A percentile compares a stretch with the other conserved stretches of the same genome.
These are phyloP conservation scores for Melikaiella ostensackeni DNA, from an alignment of 2,888 invertebrate species.

Conservation along the genomic window DNA sequence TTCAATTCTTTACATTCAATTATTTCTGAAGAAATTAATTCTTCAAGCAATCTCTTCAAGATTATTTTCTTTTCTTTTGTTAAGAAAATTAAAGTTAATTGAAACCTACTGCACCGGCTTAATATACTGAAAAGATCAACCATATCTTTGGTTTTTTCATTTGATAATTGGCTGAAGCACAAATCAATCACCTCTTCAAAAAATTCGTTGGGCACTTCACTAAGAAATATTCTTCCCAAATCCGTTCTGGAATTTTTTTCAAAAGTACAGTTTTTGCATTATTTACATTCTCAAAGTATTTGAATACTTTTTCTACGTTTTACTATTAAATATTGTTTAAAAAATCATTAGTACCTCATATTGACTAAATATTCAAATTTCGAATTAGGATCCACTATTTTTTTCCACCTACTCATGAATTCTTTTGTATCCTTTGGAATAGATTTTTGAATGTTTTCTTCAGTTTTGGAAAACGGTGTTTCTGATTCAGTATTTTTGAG, in stretches of 20 bases:
- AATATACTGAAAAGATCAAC: constrained; percentile 63
- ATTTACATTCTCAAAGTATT: neutral
- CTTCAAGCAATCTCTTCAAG: constrained; percentile 8
- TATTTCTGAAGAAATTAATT: constrained; percentile 7
- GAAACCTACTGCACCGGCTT: constrained; percentile 66
- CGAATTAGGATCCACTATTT: constrained; percentile 42
- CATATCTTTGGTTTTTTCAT: constrained; percentile 51
- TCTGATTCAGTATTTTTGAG: neutral
- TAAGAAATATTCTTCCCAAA: constrained; percentile 61
- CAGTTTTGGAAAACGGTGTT: neutral
- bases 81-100: constrained; percentile 64
- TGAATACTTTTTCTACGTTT: constrained; percentile 11
- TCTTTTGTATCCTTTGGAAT: constrained; percentile 58
- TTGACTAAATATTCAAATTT: constrained; percentile 61
- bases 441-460: constrained; percentile 14
- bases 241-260: constrained; percentile 57
- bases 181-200: constrained; percentile 61
- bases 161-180: constrained; percentile 48
- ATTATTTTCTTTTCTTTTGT: constrained; percentile 53
- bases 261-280: neutral
- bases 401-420: constrained; percentile 64
- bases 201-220: constrained; percentile 63
- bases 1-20: neutral
- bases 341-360: constrained; percentile 53
- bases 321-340: neutral